Base-by-base conservation (phyloP, 2,113 vertebrate species). In the Capreolus pygargus region DNA sequence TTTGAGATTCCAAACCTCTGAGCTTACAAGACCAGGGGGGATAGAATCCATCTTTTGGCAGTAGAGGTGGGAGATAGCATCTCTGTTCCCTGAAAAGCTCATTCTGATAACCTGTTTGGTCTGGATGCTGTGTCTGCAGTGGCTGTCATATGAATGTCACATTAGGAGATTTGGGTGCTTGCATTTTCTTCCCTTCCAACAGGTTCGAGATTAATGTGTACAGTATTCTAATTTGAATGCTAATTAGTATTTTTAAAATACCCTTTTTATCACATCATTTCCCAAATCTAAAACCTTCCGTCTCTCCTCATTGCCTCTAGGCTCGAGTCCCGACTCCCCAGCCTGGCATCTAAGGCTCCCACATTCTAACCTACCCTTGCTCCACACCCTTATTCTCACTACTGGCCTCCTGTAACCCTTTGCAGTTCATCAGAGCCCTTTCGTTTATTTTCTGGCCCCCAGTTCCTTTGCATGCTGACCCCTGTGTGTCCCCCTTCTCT, bases 191-290 rank as follows among this genome's bases (percentile, higher is more conserved):
- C 79, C 64, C 91, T 94, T 90, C 87, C 85, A 94, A 81, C 87
- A 85, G 64, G 61, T 94, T 96, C 76, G 96, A 98, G 86, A 96
- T 98, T 92, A 95, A 97, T 95, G 94, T 96, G 90, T 96, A 92
- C 85, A 97, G 50, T 94, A 79, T 95, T 92, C 96, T 97, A 96
- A 96, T 98, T 96, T 94, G 96, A 97, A 97, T 96, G 89, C 88
- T 96, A 91, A 96, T 98, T 97, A 95, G 94, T 93, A n/a, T 96
- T 97, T 98, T 94, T 82, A 82, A 93, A 95, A 95, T 87, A 82
- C 64, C 43, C 81, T 50, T 95, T 96, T 97, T 86, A 97, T 88
- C 95, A 97, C 47, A 92, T 95, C 61, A 92, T 92, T 96, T 98
- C 87, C 92, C 76, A 91, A 95, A 96, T 95, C 97, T 94, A 82